phyloP scores from a whole-genome alignment of 2,888 invertebrate genomes.

The Branchellion lobata region DNA sequence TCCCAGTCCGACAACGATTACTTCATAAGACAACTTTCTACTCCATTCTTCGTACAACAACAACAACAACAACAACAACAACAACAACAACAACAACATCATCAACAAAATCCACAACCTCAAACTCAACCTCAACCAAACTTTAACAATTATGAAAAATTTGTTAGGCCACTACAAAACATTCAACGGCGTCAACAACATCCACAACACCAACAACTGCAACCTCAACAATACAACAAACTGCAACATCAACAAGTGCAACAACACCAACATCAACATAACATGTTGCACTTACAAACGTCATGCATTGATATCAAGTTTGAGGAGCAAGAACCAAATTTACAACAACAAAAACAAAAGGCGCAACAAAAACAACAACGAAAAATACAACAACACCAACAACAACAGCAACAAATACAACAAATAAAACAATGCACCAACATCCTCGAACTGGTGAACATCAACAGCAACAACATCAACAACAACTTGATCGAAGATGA shows the following conservation, averaged over 20 bases:
- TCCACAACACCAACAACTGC: not conserved
- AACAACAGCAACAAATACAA: not conserved
- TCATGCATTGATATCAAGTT: conserved; percentile 10
- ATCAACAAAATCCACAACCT: not conserved
- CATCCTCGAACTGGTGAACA: too few relatives aligned
- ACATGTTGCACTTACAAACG: not conserved
- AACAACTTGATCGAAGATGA: conserved; percentile 4
- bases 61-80: conserved; percentile 26
- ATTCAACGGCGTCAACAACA: not conserved
- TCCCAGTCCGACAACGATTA: too few relatives aligned
- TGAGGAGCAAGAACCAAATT: not conserved
- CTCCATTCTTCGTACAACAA: not conserved
- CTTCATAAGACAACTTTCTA: not conserved
- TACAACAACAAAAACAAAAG: too few relatives aligned
- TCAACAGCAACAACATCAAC: not conserved
- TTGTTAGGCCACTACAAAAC: too few relatives aligned
- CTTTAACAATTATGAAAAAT: too few relatives aligned
- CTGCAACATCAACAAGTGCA: not conserved
- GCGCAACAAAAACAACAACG: not conserved
- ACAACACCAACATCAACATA: not conserved
- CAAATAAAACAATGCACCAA: too few relatives aligned
- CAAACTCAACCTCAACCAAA: too few relatives aligned
- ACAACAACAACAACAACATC: not conserved
- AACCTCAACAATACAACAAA: not conserved
- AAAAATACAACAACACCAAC: conserved; percentile 11